Evolutionary conservation across 1,140 invertebrate species (phyloP).

Genomic region (Macrocentrus cingulum): DNA sequence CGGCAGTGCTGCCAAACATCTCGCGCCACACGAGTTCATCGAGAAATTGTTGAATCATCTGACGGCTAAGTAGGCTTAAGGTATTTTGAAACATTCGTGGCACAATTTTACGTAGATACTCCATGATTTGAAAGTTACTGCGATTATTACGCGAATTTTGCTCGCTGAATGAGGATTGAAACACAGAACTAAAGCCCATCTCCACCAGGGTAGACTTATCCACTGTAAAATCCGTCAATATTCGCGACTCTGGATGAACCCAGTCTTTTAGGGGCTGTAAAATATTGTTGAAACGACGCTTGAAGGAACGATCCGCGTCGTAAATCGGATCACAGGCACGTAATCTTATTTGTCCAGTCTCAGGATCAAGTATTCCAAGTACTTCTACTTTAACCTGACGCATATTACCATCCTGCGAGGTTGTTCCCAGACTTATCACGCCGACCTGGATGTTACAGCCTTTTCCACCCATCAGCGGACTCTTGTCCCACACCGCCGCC

Average conservation of each 20-base stretch:
- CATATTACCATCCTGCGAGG: slow-evolving; percentile 78
- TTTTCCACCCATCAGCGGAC: slow-evolving; percentile 69
- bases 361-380: slow-evolving; percentile 77
- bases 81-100: slow-evolving; percentile 90
- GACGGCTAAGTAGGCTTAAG: slow-evolving; percentile 75
- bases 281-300: slow-evolving; percentile 71
- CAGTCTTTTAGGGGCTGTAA: slow-evolving; percentile 74
- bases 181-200: slow-evolving; percentile 77
- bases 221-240: slow-evolving; percentile 80
- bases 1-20: slow-evolving; percentile 72
- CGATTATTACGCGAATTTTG: slow-evolving; percentile 63
- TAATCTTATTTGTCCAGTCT: slow-evolving; percentile 72
- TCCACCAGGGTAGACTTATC: slow-evolving; percentile 74
- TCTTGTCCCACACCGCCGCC: slow-evolving; percentile 74
- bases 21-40: slow-evolving; percentile 84
- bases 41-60: slow-evolving; percentile 86
- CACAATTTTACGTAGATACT: slow-evolving; percentile 80
- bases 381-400: slow-evolving; percentile 86
- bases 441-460: slow-evolving; percentile 67
- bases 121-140: slow-evolving; percentile 80
- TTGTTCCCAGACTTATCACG: slow-evolving; percentile 86
- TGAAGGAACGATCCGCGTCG: slow-evolving; percentile 75
- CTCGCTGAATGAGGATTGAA: slow-evolving; percentile 65
- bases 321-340: slow-evolving; percentile 78
- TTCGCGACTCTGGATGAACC: slow-evolving; percentile 75